A percentile compares a stretch with the other conserved stretches of the same genome.
phyloP scores from a whole-genome alignment of 1,140 invertebrate genomes.

The Drosophila ananassae region DNA sequence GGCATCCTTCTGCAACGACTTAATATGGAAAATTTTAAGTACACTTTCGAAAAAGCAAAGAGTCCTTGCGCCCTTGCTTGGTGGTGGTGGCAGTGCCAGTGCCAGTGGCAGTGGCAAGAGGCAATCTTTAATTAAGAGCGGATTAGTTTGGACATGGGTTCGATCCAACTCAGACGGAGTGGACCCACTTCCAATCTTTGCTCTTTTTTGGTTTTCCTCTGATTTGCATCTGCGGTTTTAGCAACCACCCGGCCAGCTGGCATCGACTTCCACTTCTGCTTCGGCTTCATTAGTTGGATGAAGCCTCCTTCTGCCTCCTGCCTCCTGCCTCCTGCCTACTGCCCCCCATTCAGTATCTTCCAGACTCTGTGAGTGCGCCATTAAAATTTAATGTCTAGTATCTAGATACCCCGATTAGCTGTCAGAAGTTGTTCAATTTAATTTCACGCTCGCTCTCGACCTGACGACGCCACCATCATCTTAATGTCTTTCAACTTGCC shows the following conservation, averaged over 20 bases:
- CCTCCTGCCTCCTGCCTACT: no score
- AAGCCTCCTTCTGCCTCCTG: neutral
- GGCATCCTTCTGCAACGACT: conserved; percentile 28
- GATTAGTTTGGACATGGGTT: conserved; percentile 83
- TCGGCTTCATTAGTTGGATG: conserved; percentile 70
- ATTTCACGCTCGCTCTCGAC: conserved; percentile 53
- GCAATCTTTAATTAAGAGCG: conserved; percentile 84
- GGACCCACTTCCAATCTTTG: conserved; percentile 57
- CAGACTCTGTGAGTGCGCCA: conserved; percentile 78
- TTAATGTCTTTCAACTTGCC: conserved; percentile 70
- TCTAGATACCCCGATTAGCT: conserved; percentile 63
- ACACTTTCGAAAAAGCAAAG: conserved; percentile 41
- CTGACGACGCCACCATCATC: conserved; percentile 24
- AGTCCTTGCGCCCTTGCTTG: neutral
- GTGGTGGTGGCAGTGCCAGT: no score
- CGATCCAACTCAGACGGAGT: conserved; percentile 61
- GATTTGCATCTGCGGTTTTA: conserved; percentile 80
- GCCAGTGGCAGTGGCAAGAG: conserved; percentile 8
- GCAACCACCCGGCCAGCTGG: conserved; percentile 60
- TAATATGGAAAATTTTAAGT: conserved; percentile 76
- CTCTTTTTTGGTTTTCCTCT: conserved; percentile 76
- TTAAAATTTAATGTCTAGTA: conserved; percentile 75
- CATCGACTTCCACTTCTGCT: conserved; percentile 25
- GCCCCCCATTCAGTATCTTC: no score
- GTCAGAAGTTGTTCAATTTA: conserved; percentile 82